Conservation (phyloP, 2,113 vertebrate genomes). For the Australoheros scitulus region DNA sequence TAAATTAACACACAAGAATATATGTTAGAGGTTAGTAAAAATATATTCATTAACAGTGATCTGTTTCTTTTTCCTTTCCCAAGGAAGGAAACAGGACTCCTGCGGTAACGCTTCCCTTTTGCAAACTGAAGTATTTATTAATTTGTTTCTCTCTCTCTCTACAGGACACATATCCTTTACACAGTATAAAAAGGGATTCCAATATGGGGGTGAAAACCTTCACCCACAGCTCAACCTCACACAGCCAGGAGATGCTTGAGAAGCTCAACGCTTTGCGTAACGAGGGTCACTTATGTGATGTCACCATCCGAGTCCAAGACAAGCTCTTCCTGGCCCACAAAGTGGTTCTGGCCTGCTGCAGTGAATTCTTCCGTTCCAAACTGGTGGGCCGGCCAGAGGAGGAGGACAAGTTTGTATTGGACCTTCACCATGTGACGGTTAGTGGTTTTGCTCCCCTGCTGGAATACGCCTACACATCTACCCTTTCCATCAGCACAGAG, state of each 20-base stretch:
- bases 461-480: constrained; percentile 98
- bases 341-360: constrained; percentile 91
- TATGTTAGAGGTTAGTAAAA: neutral
- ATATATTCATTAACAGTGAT: neutral
- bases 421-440: constrained; percentile 97
- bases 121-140: neutral
- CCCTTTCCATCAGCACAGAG: constrained; percentile 96
- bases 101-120: neutral
- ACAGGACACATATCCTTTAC: constrained; percentile 47
- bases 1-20: neutral
- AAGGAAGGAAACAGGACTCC: neutral
- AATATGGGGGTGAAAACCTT: constrained; percentile 95
- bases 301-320: constrained; percentile 93
- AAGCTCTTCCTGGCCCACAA: constrained; percentile 94
- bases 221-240: constrained; percentile 90
- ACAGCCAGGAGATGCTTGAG: constrained; percentile 94
- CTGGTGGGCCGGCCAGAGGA: constrained; percentile 89
- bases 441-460: constrained; percentile 95
- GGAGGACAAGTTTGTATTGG: constrained; percentile 89
- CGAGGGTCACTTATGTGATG: constrained; percentile 91
- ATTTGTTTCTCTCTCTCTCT: neutral
- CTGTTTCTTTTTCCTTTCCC: neutral
- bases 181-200: constrained; percentile 28
- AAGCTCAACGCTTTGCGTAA: constrained; percentile 91
- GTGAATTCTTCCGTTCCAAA: constrained; percentile 93